Conservation (phyloP, 2,113 vertebrate genomes). For the Macquaria ambigua region DNA sequence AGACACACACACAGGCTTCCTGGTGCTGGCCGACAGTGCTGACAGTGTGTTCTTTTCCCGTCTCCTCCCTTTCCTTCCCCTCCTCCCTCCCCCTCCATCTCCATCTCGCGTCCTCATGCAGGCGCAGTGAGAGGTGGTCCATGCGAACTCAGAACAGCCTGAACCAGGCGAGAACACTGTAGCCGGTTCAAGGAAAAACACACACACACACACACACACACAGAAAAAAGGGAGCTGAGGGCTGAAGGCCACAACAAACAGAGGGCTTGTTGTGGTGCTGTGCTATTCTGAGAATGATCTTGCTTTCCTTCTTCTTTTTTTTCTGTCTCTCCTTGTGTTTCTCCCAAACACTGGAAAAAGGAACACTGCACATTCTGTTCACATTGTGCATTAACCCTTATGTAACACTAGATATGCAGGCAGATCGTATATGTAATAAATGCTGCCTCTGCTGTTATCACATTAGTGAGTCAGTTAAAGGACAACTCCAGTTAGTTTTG, state of each 20-base stretch:
- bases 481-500: neutral
- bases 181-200: slow-evolving; percentile 40
- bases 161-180: slow-evolving; percentile 41
- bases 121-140: slow-evolving; percentile 7
- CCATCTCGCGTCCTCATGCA: slow-evolving; percentile 18
- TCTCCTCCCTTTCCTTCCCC: slow-evolving; percentile 75
- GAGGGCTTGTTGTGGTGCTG: slow-evolving; percentile 50
- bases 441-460: slow-evolving; percentile 19
- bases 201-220: neutral
- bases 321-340: slow-evolving; percentile 43
- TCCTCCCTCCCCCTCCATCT: neutral
- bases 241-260: slow-evolving; percentile 62
- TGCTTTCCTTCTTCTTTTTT: slow-evolving; percentile 21
- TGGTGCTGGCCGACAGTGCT: slow-evolving; percentile 46
- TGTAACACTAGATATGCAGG: slow-evolving; percentile 20
- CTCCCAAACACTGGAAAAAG: slow-evolving; percentile 31
- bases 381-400: neutral
- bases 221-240: slow-evolving; percentile 25
- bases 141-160: slow-evolving; percentile 48
- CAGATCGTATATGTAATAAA: neutral
- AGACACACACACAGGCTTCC: slow-evolving; percentile 48
- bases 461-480: neutral
- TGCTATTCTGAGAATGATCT: slow-evolving; percentile 70
- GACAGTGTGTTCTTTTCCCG: slow-evolving; percentile 61
- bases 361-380: slow-evolving; percentile 36